Percentiles rank a stretch among this genome's conserved stretches.
Conservation (phyloP, 2,888 invertebrate genomes). For the Macropis europaea region DNA sequence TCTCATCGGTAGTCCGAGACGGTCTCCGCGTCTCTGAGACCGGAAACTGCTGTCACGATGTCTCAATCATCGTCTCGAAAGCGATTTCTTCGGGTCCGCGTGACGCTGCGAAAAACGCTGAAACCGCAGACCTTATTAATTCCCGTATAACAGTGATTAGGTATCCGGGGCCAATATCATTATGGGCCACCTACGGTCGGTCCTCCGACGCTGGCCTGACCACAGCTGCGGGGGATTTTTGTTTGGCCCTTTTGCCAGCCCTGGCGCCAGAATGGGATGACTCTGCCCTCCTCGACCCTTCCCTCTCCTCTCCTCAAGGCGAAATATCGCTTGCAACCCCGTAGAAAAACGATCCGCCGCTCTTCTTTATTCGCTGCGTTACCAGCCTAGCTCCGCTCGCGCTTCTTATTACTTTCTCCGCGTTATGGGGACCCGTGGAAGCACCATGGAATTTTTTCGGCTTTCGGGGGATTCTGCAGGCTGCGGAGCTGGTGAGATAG, state of each 20-base stretch:
- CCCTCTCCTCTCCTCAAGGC: conserved; percentile 55
- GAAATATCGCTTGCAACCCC: conserved; percentile 54
- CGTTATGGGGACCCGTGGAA: no score
- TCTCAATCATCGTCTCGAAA: conserved; percentile 64
- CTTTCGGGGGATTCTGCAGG: no score
- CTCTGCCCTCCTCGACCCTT: conserved; percentile 63
- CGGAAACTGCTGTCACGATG: no score
- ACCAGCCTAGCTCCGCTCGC: not conserved
- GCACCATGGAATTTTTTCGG: no score
- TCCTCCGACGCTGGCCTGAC: conserved; percentile 49
- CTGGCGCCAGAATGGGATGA: conserved; percentile 75
- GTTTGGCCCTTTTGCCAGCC: conserved; percentile 63
- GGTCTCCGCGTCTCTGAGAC: no score
- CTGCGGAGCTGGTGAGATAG: no score
- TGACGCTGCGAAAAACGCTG: conserved; percentile 59
- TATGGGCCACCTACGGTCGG: conserved; percentile 70
- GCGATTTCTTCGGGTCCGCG: conserved; percentile 53
- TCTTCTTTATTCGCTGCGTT: conserved; percentile 7
- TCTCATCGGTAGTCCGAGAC: no score
- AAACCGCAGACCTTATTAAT: conserved; percentile 76
- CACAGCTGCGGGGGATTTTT: conserved; percentile 44
- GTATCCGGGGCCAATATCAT: conserved; percentile 72
- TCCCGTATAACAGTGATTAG: conserved; percentile 72
- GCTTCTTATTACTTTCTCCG: not conserved
- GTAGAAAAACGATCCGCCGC: conserved; percentile 43